A percentile compares a stretch with the other conserved stretches of the same genome.
Conservation (phyloP, 2,113 vertebrate genomes). For the Polypterus senegalus region DNA sequence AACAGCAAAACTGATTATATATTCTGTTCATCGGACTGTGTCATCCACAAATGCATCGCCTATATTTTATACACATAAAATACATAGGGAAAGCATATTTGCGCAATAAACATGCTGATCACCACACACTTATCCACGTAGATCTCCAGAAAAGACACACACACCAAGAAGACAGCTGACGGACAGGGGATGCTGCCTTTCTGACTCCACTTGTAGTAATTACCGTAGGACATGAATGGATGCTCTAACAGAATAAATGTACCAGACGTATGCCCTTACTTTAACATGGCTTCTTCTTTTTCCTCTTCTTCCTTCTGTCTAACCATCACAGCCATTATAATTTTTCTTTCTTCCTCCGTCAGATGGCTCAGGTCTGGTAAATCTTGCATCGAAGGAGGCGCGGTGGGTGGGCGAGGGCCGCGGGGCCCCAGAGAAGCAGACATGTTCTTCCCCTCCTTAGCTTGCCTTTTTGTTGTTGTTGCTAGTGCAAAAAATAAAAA, state of each 20-base stretch:
- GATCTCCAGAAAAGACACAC: constrained; percentile 6
- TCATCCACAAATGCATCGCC: too few relatives aligned
- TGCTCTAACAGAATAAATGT: constrained; percentile 26
- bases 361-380: constrained; percentile 96
- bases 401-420: constrained; percentile 83
- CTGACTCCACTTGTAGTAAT: constrained; percentile 16
- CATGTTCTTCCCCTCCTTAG: constrained; percentile 61
- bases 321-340: constrained; percentile 97
- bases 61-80: too few relatives aligned
- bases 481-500: neutral
- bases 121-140: too few relatives aligned
- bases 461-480: constrained; percentile 47
- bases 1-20: too few relatives aligned
- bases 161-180: constrained; percentile 5
- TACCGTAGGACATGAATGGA: constrained; percentile 25
- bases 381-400: constrained; percentile 80
- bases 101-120: too few relatives aligned
- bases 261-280: constrained; percentile 61
- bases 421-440: constrained; percentile 85
- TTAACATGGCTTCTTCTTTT: constrained; percentile 96
- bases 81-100: too few relatives aligned
- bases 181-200: constrained; percentile 9
- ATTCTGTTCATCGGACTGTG: too few relatives aligned
- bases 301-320: constrained; percentile 94
- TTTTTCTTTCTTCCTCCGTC: constrained; percentile 92